phyloP scores from a whole-genome alignment of 2,888 invertebrate genomes.

The Carpatolechia fugitivella region DNA sequence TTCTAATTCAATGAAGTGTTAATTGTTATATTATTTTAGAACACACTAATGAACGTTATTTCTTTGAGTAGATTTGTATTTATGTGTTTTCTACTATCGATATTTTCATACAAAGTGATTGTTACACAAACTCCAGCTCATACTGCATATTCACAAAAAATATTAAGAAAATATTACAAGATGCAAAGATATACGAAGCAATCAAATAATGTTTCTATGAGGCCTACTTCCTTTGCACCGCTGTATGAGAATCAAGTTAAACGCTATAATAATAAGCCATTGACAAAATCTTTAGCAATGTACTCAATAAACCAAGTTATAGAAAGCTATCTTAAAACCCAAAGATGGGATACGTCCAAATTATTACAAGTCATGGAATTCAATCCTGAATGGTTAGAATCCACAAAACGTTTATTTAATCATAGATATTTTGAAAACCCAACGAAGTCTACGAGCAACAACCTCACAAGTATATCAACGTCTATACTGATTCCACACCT shows the following conservation, averaged over 20 bases:
- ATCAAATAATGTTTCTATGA: neutral
- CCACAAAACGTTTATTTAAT: neutral
- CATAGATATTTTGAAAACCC: neutral
- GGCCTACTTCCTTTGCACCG: neutral
- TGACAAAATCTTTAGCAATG: neutral
- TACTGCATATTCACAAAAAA: no score
- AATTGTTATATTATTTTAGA: no score
- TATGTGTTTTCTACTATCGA: no score
- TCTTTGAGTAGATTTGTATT: no score
- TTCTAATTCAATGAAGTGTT: no score
- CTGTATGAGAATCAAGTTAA: neutral
- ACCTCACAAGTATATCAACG: neutral
- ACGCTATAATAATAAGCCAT: neutral
- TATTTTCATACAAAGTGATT: no score
- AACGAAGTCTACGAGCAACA: neutral
- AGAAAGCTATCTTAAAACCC: neutral
- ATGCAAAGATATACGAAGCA: no score
- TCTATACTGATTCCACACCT: neutral
- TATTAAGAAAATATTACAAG: no score
- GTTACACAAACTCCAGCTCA: no score
- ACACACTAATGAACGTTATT: no score
- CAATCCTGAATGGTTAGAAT: neutral
- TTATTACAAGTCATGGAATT: neutral
- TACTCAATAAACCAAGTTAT: neutral
- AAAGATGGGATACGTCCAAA: neutral